Conservation (phyloP, 2,797 vertebrate genomes). For the Carduelis carduelis region DNA sequence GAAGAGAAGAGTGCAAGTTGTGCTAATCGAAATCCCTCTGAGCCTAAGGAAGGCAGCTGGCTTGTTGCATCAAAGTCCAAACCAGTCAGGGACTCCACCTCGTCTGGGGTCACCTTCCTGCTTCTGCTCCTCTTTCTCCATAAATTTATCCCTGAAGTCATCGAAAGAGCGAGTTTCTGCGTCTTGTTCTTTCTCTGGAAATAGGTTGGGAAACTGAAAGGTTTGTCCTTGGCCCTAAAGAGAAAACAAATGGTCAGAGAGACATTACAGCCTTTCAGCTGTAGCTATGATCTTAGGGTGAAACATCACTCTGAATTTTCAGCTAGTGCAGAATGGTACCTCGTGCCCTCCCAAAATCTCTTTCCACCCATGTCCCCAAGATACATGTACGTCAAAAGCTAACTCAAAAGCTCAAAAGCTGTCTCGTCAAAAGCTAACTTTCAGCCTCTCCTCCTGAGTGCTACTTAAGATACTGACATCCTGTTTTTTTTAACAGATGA, state of each 20-base stretch:
- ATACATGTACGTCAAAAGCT: neutral
- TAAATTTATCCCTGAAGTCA: slow-evolving; percentile 77
- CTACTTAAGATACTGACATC: neutral
- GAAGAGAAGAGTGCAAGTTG: neutral
- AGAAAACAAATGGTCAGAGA: slow-evolving; percentile 52
- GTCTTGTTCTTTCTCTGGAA: slow-evolving; percentile 79
- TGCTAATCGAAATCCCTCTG: slow-evolving; percentile 13
- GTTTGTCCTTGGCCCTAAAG: slow-evolving; percentile 86
- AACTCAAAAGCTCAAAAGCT: no score
- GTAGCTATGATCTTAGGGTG: neutral
- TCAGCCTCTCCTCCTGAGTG: neutral
- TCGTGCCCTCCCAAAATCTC: neutral
- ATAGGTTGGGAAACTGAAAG: slow-evolving; percentile 92
- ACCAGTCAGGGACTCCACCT: slow-evolving; percentile 90
- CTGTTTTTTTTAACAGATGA: neutral
- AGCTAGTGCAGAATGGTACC: neutral
- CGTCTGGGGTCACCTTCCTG: slow-evolving; percentile 83
- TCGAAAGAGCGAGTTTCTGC: slow-evolving; percentile 73
- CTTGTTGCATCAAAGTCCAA: slow-evolving; percentile 81
- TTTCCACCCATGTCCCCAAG: neutral
- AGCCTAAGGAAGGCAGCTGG: slow-evolving; percentile 28
- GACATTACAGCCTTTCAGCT: slow-evolving; percentile 19
- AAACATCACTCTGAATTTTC: slow-evolving; percentile 24
- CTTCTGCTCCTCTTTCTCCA: slow-evolving; percentile 82
- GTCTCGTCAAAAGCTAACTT: neutral